These are phyloP conservation scores for Pitta sordida DNA, from an alignment of 2,113 vertebrate species.

Conservation along the genomic window DNA sequence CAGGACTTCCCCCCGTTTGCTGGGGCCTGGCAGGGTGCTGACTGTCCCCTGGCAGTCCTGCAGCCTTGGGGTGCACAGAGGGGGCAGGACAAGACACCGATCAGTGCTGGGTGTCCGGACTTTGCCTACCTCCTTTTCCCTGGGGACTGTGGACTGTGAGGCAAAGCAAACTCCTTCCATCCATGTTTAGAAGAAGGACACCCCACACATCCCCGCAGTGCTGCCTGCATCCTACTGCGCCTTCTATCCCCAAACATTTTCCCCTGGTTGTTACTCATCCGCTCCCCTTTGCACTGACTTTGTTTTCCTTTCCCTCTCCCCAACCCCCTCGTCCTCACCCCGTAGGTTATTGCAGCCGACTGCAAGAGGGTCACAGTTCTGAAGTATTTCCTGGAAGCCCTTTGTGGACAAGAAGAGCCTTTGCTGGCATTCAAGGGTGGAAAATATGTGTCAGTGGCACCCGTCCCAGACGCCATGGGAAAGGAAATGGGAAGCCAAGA, in stretches of 20 bases:
- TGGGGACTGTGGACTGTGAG: background rate
- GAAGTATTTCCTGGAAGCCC: constrained; percentile 99
- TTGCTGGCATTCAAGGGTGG: constrained; percentile 98
- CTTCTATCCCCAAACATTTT: background rate
- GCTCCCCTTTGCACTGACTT: constrained; percentile 63
- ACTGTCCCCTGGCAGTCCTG: background rate
- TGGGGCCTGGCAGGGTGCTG: background rate
- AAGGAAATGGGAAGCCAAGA: constrained; percentile 81
- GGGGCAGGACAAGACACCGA: background rate
- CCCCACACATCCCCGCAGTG: background rate
- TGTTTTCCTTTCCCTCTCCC: constrained; percentile 66
- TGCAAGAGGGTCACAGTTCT: constrained; percentile 98
- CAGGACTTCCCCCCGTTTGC: background rate
- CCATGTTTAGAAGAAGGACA: background rate
- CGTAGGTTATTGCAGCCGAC: constrained; percentile 92
- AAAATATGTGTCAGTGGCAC: constrained; percentile 96
- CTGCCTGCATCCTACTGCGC: background rate
- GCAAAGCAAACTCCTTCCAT: background rate
- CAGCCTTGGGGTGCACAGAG: background rate
- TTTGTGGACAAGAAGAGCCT: constrained; percentile 99
- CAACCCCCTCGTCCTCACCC: constrained; percentile 62
- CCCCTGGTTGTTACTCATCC: background rate
- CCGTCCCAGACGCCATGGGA: constrained; percentile 82
- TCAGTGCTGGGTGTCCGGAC: background rate
- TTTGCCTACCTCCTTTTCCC: background rate